Percentiles rank a stretch among this genome's conserved stretches.
Evolutionary conservation across 2,113 vertebrate species (phyloP).

Genomic region (Chaetops frenatus): DNA sequence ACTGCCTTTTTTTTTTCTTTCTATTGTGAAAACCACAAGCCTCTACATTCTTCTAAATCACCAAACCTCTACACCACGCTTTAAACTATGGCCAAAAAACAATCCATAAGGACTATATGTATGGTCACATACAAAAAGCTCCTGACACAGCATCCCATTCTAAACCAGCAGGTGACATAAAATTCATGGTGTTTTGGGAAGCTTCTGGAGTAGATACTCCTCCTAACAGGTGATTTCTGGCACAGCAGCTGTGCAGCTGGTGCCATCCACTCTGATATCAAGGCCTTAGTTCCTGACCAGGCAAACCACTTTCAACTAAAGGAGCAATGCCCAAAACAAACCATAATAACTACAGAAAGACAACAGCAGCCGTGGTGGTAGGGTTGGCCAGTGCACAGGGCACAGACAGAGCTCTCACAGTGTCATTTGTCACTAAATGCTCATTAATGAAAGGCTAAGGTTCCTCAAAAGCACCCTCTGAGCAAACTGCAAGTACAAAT

Average conservation of each 20-base stretch:
- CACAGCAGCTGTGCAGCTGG: neutral
- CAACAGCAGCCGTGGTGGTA: rapidly evolving
- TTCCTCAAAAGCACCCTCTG: neutral
- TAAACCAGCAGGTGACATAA: neutral
- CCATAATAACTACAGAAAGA: neutral
- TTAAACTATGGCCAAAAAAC: neutral
- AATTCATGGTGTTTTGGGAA: neutral
- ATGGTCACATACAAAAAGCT: rapidly evolving
- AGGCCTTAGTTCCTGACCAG: neutral
- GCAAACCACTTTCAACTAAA: neutral
- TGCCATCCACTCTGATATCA: neutral
- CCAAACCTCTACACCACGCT: neutral
- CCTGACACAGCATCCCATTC: neutral
- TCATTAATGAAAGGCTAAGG: neutral
- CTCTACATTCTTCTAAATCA: neutral
- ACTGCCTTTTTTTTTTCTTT: neutral
- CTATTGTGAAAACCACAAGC: neutral
- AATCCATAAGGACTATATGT: rapidly evolving
- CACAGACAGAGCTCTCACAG: neutral
- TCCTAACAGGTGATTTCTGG: neutral
- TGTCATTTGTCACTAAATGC: neutral
- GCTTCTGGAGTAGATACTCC: neutral
- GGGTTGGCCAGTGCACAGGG: neutral
- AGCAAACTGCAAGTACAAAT: neutral
- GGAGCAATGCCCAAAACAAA: neutral